These are phyloP conservation scores for Oreochromis aureus DNA, from an alignment of 2,113 vertebrate genomes.

Conservation along the genomic window DNA sequence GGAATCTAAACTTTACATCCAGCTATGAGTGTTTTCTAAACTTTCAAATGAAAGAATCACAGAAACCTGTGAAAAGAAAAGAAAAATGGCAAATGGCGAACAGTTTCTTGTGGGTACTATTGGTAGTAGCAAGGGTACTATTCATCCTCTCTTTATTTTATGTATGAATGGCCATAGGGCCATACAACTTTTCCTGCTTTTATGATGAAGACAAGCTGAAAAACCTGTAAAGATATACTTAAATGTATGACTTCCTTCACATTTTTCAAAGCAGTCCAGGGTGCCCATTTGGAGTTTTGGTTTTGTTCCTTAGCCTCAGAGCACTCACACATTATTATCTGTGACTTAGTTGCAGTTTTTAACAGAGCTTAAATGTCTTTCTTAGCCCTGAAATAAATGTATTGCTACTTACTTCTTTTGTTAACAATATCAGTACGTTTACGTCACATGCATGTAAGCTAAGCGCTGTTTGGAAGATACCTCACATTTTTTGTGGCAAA, in stretches of 20 bases:
- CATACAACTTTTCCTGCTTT: neutral
- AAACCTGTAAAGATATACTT: neutral
- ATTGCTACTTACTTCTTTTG: neutral
- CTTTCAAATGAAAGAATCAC: neutral
- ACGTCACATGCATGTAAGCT: neutral
- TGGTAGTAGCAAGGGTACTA: neutral
- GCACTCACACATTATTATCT: neutral
- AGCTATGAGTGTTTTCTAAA: neutral
- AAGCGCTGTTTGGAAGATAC: neutral
- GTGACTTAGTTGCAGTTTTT: neutral
- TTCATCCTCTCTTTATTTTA: neutral
- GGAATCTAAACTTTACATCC: neutral
- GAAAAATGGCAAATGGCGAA: neutral
- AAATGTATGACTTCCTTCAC: neutral
- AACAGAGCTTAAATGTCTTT: neutral
- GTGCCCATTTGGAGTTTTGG: neutral
- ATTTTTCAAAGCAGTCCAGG: neutral
- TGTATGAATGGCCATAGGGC: neutral
- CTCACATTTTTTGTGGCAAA: neutral
- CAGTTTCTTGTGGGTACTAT: neutral
- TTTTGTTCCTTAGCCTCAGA: neutral
- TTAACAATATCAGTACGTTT: neutral
- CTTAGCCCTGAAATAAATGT: neutral
- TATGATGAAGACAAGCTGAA: neutral
- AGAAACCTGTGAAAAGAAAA: neutral